Evolutionary conservation across 2,113 vertebrate species (phyloP), one percentile per base, ranked within the genome.

Genomic region (Podocnemis expansa): DNA sequence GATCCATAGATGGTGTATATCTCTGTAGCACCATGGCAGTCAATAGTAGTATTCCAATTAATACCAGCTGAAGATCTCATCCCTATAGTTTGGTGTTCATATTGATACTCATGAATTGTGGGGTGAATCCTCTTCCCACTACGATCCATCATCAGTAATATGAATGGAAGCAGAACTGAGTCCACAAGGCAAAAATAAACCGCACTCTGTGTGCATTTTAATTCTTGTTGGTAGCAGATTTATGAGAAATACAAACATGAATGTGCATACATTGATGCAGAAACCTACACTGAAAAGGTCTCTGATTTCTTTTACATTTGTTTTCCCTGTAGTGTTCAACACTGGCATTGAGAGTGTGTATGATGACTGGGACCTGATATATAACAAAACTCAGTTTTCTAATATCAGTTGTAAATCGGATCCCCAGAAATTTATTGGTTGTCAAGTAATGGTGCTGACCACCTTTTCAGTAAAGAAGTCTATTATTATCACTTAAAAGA

Each of bases 351-450:
- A 82, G 56, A 89, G 12, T 24, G 78, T 58, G n/a, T 45, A 52
- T 27, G 73, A 47, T 5, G 49, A n/a, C n/a, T n/a, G 45, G 80
- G 41, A 34, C 25, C n/a, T 85, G 79, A 34, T 22, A 41, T 0
- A 1, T 8, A 52, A 16, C 24, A 87, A 76, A 94, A 87, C 56
- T 70, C 4, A 5, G 3, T 8, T 89, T 58, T 90, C 43, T 86
- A 56, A 75, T 78, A 14, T 70, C 6, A 9, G 22, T 6, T 67
- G n/a, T 85, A 82, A 41, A 41, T 80, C 73, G 85, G 22, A 85
- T 95, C 3, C 84, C 24, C 84, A 63, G 60, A 3, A 89, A 91
- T 87, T 82, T 80, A 76, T 73, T 73, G 49, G 49, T 41, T 85
- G 43, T 54, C 24, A 49, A 29, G 9, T 29, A 63, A 49, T 29